These are phyloP conservation scores for Chrysina gloriosa DNA, from an alignment of 2,888 invertebrate species.

Conservation along the genomic window DNA sequence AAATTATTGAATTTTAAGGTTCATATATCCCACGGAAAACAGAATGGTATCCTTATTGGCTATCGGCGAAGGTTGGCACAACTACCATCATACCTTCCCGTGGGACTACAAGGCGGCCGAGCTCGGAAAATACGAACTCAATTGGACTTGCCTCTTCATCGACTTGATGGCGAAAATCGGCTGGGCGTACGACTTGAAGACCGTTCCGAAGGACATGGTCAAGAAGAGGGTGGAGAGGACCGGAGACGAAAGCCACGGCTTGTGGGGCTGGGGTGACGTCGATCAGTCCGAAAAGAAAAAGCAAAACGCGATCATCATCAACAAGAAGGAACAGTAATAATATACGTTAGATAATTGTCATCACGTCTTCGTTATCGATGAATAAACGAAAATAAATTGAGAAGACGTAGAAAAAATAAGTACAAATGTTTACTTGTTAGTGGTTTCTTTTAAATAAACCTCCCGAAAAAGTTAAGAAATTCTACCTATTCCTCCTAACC, in stretches of 20 bases:
- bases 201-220: constrained; percentile 78
- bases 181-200: constrained; percentile 89
- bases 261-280: constrained; percentile 86
- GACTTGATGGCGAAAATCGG: constrained; percentile 86
- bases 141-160: constrained; percentile 81
- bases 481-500: too few relatives aligned
- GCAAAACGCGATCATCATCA: constrained; percentile 56
- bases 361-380: neutral
- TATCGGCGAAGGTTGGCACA: constrained; percentile 86
- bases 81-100: constrained; percentile 88
- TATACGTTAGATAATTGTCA: too few relatives aligned
- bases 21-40: constrained; percentile 81
- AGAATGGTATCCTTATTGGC: constrained; percentile 75
- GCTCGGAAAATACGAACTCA: constrained; percentile 77
- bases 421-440: too few relatives aligned
- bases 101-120: constrained; percentile 89
- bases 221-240: constrained; percentile 77
- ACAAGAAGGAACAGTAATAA: too few relatives aligned
- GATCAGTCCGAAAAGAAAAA: constrained; percentile 68
- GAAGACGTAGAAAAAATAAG: too few relatives aligned
- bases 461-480: too few relatives aligned
- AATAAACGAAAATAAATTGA: too few relatives aligned
- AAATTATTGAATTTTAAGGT: constrained; percentile 60
- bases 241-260: constrained; percentile 78
- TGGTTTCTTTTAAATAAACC: too few relatives aligned